Base-by-base conservation (phyloP, 2,797 vertebrate genomes). In the Brachymystax lenok region DNA sequence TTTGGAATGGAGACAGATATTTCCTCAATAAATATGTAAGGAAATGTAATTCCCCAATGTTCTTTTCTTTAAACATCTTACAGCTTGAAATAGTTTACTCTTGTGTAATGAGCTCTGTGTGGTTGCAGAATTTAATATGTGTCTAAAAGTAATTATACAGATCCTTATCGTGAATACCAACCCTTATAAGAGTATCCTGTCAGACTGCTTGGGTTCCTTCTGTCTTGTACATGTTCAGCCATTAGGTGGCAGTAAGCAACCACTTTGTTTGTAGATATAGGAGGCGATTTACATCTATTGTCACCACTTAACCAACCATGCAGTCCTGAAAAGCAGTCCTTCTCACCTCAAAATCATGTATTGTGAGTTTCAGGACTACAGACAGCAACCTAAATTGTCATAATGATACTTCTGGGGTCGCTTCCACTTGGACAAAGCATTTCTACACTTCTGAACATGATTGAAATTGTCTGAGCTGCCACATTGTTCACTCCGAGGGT, bases 241-340 rank as follows among this genome's bases (percentile, higher is more conserved):
- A 68, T 8, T 35, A 30, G 30, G 66, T 68, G 66, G 66, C 28
- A 68, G 27, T 68, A 68, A 68, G 16, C 16, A 30, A 68, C 66
- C 28, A 30, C 12, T 68, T 67, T 16, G 64, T 30, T 6, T 16
- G 16, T 63, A 21, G 27, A 10, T 27, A 3, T 2, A n/a, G 56
- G n/a, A 21, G 8, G 59, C 8, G 4, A 3, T 4, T 4, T 7
- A 4, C 17, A 63, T 24, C 21, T 8, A 63, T 24, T 24, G 59
- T 63, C 21, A 24, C n/a, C 0, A 61, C 10, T 46, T 13, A 46
- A 46, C 3, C 40, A 46, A 13, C 40, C 40, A 13, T 46, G 40
- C 40, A 13, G 10, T 46, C 40, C 10, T 46, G 40, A 2, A 46
- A 46, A 46, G 40, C 40, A 46, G 40, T 46, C 40, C 40, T 46